These are phyloP conservation scores for Rhimphoctona megacephalus DNA, from an alignment of 2,888 invertebrate species.

Conservation along the genomic window DNA sequence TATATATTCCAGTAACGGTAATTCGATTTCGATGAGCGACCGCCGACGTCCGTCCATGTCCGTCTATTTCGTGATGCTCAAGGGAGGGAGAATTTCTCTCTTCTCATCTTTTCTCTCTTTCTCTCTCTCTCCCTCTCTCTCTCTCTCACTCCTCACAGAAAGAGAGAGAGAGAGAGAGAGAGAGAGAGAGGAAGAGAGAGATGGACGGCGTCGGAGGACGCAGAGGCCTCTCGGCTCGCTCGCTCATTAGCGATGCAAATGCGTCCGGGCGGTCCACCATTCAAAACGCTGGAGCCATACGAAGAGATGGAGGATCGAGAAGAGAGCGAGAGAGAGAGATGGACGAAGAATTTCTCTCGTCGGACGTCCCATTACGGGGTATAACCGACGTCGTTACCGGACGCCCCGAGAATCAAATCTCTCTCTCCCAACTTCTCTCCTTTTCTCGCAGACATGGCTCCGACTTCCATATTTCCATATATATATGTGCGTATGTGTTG, in stretches of 20 bases:
- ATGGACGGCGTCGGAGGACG: slow-evolving; percentile 55
- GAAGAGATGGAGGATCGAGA: slow-evolving; percentile 51
- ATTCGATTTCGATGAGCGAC: slow-evolving; percentile 70
- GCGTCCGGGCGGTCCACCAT: slow-evolving; percentile 72
- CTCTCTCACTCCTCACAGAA: not conserved
- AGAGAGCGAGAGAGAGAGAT: slow-evolving; percentile 58
- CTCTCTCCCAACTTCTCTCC: slow-evolving; percentile 1
- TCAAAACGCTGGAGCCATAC: slow-evolving; percentile 69
- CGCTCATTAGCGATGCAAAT: slow-evolving; percentile 74
- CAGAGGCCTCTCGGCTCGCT: slow-evolving; percentile 61
- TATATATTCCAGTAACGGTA: slow-evolving; percentile 65
- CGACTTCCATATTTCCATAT: slow-evolving; percentile 32
- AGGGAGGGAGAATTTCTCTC: slow-evolving; percentile 12
- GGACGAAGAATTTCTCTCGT: slow-evolving; percentile 71
- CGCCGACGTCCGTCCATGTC: slow-evolving; percentile 60
- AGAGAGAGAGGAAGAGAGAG: slow-evolving; percentile 7
- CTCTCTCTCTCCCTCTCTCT: slow-evolving; percentile 43
- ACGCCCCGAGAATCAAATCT: slow-evolving; percentile 68
- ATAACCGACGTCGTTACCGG: slow-evolving; percentile 73
- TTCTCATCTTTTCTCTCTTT: slow-evolving; percentile 50
- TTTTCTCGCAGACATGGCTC: slow-evolving; percentile 35
- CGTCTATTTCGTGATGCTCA: slow-evolving; percentile 62
- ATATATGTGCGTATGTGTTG: not conserved
- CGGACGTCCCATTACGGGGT: slow-evolving; percentile 72
- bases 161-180: not conserved